Base-by-base conservation (phyloP, 92 coral and sea anemone species). In the Virgularia gustaviana region DNA sequence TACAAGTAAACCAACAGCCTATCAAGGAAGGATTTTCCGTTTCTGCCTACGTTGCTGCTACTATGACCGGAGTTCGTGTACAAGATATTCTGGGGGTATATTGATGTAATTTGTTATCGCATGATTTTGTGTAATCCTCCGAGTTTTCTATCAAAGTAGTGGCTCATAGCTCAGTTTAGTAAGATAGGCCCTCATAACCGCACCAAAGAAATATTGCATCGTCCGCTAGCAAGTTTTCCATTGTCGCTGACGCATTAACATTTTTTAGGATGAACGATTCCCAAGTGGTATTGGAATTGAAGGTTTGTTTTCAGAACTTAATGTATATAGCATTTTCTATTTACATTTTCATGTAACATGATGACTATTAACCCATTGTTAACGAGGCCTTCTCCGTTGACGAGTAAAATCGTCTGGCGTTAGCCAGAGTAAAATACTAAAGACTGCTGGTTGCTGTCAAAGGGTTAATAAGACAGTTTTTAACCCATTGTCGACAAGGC, bases 281-380 rank as follows among this genome's bases (percentile, higher is more conserved):
- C 96, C 97, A 9, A 84, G 89, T 77, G 97, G 96, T 9, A 89
- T 89, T 52, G 97, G 97, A 0, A 76, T 91, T 30, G 97, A 91
- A 84, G 97, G 97, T 91, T 56, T 30, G 87, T 36, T 36, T 2
- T 36, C 33, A 39, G 1, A 15, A 8, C 47, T 16, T n/a, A n/a
- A n/a, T n/a, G n/a, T n/a, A n/a, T n/a, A n/a, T n/a, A n/a, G n/a
- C n/a, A n/a, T n/a, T n/a, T 41, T 16, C 47, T 22, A 4, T 35
- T 54, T 2, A 20, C 24, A 2, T 1, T 18, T 11, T 11, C 60
- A 54, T 54, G 1, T 43, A 2, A 43, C 51, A 16, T 13, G 5
- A 13, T 43, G n/a, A 43, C 20, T 22, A 43, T 4, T 13, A 54
- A 54, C n/a, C n/a, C n/a, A n/a, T n/a, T n/a, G n/a, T n/a, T n/a